Conservation (phyloP, 2,888 invertebrate species). For the Lasioglossum morio region DNA sequence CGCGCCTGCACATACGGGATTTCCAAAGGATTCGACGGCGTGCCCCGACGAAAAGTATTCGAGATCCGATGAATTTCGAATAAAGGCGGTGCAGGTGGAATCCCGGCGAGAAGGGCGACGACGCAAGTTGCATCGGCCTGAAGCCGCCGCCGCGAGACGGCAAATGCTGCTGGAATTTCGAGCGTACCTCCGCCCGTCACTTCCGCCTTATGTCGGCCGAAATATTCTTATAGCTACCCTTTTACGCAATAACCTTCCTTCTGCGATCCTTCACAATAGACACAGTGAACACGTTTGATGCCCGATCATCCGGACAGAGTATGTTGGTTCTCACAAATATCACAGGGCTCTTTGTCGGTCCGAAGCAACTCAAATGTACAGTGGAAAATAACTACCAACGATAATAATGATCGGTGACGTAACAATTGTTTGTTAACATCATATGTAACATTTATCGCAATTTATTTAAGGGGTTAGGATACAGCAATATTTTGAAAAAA, state of each 20-base stretch:
- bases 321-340: slow-evolving; percentile 4
- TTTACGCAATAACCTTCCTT: slow-evolving; percentile 6
- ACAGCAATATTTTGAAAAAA: too few relatives aligned
- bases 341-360: not conserved
- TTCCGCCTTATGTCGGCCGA: slow-evolving; percentile 8
- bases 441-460: too few relatives aligned
- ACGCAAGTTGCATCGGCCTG: not conserved
- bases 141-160: slow-evolving; percentile 11
- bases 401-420: not conserved
- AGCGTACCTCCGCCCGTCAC: not conserved
- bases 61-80: slow-evolving; percentile 61
- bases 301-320: slow-evolving; percentile 12
- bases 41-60: slow-evolving; percentile 51
- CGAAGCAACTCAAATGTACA: not conserved
- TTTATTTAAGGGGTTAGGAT: too few relatives aligned
- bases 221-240: slow-evolving; percentile 23
- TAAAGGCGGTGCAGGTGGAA: slow-evolving; percentile 50
- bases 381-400: not conserved
- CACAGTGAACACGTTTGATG: slow-evolving; percentile 16
- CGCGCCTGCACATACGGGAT: slow-evolving; percentile 29
- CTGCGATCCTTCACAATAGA: slow-evolving; percentile 6
- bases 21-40: slow-evolving; percentile 42
- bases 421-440: not conserved
- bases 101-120: slow-evolving; percentile 22
- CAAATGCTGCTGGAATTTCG: slow-evolving; percentile 39